Base-by-base conservation (phyloP, 2,797 vertebrate genomes). In the Zenarchopterus dispar region DNA sequence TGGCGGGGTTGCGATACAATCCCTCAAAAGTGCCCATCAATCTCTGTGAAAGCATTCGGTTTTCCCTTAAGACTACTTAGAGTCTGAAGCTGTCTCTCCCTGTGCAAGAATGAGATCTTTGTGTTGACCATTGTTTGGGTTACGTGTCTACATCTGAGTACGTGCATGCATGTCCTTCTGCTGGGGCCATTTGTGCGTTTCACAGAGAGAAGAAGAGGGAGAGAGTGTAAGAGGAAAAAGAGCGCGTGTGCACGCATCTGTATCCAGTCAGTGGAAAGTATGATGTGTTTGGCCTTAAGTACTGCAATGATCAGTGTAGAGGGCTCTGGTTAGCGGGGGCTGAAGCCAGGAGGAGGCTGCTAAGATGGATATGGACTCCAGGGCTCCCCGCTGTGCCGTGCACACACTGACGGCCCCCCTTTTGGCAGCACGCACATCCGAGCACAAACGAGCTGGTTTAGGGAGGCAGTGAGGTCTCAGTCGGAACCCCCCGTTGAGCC, bases 201-300 rank as follows among this genome's bases (percentile, higher is more conserved):
- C 48, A 5, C 61, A 73, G 53, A 66, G 71, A 21, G 61, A 61
- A 44, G 46, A 61, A 56, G 51, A 26, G 36, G 18, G n/a, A 33
- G 33, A 28, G 69, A 55, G 61, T 39, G 56, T 39, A 57, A 60
- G 50, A 72, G 46, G 31, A 50, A 62, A 61, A 57, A 58, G 21
- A 55, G 24, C 18, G 24, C 6, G 56, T 21, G 64, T 48, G 70
- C 60, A 64, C 53, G 75, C 87, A 89, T 89, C 84, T 88, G 85
- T 90, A 87, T 91, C 87, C 85, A 91, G 88, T 89, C 88, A 91
- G 90, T 90, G 90, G 90, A 92, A 92, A 93, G 82, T 91, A 88
- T 91, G 88, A 92, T 91, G 89, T 86, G 76, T 87, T 90, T 89
- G 91, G 89, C 87, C 89, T 85, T 75, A 88, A 88, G 85, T 93